phyloP scores from a whole-genome alignment of 2,888 invertebrate genomes.

The Coenonympha arcania region DNA sequence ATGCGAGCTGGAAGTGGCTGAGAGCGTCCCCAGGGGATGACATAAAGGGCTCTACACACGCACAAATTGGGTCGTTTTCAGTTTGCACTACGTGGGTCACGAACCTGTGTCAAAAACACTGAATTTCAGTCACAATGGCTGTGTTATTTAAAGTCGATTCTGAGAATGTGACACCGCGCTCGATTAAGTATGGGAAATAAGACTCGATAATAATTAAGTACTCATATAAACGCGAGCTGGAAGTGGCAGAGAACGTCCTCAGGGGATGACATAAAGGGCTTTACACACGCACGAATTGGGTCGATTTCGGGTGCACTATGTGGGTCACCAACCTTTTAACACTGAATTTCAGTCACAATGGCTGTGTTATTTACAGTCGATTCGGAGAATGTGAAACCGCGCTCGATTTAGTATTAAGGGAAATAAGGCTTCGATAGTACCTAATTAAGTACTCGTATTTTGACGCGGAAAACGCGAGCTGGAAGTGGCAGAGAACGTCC shows the following conservation, averaged over 20 bases:
- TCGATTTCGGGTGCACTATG: conserved; percentile 46
- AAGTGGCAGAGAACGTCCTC: conserved; percentile 30
- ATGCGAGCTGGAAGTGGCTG: conserved; percentile 34
- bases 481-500: conserved; percentile 30
- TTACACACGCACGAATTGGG: conserved; percentile 37
- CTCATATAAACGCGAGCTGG: conserved; percentile 39
- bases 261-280: conserved; percentile 35
- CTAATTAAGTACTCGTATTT: too few species aligned
- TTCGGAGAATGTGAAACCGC: conserved; percentile 71
- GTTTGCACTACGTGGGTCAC: conserved; percentile 53
- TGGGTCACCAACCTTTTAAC: conserved; percentile 72
- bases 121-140: conserved; percentile 65
- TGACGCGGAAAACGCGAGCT: conserved; percentile 46
- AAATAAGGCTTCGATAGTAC: too few species aligned
- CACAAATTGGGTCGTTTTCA: conserved; percentile 45
- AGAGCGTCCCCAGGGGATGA: conserved; percentile 31
- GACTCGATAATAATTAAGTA: too few species aligned
- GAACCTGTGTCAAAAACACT: conserved; percentile 74
- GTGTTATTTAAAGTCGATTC: conserved; percentile 66
- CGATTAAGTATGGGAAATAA: too few species aligned
- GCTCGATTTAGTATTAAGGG: too few species aligned
- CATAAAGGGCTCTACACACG: conserved; percentile 36
- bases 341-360: conserved; percentile 67
- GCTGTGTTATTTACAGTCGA: conserved; percentile 63
- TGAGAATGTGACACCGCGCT: conserved; percentile 69